These are phyloP conservation scores for Danaus plexippus DNA, from an alignment of 1,140 invertebrate genomes.

Conservation along the genomic window DNA sequence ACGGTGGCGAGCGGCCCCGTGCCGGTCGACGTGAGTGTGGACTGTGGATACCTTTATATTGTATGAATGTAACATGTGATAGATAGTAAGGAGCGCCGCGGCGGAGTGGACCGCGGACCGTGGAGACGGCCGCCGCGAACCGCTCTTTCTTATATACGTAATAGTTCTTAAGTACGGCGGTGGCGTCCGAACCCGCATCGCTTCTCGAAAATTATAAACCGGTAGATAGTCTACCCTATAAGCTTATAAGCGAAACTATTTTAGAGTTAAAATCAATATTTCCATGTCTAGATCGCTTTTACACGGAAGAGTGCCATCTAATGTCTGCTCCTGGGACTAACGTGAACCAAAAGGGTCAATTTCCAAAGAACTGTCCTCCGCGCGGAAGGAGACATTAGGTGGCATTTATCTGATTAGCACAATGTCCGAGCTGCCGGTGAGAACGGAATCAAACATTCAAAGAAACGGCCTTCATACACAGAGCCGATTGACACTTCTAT, in stretches of 20 bases:
- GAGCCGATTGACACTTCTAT: constrained; percentile 3
- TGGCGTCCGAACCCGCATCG: constrained; percentile 32
- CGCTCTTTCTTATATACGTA: constrained; percentile 54
- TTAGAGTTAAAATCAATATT: constrained; percentile 4
- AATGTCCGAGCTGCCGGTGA: background rate
- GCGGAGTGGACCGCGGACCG: constrained; percentile 46
- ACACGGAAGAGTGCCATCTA: too few relatives aligned
- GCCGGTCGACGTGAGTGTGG: constrained; percentile 9
- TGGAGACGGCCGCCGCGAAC: constrained; percentile 39
- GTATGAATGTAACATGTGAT: too few relatives aligned
- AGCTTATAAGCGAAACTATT: background rate
- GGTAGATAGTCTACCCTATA: constrained; percentile 5
- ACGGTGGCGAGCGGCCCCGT: background rate
- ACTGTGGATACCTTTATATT: background rate
- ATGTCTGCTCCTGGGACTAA: constrained; percentile 4
- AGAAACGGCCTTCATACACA: constrained; percentile 4
- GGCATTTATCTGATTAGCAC: constrained; percentile 25
- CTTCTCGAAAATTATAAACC: constrained; percentile 22
- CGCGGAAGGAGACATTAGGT: constrained; percentile 29
- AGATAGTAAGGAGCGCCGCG: constrained; percentile 17
- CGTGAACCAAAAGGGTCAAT: too few relatives aligned
- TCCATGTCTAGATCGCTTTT: constrained; percentile 8
- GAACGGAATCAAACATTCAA: constrained; percentile 6
- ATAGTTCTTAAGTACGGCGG: constrained; percentile 48
- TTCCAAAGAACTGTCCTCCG: too few relatives aligned